Evolutionary conservation across 2,888 invertebrate species (phyloP).

Genomic region (Archips crataeganus): DNA sequence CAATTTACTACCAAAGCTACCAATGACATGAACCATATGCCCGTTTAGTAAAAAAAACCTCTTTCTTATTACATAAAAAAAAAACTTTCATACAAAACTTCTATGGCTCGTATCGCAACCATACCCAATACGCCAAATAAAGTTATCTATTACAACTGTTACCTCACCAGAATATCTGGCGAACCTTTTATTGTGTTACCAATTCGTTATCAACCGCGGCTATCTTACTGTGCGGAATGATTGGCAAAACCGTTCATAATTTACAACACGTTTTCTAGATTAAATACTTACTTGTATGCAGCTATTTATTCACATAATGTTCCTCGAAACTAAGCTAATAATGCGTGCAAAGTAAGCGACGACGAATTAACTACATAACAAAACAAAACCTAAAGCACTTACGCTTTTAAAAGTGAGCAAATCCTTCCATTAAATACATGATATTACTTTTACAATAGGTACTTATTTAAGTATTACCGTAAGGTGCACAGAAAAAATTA

Average conservation of each 20-base stretch:
- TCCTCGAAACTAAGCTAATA: neutral
- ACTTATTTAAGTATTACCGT: neutral
- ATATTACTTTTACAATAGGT: neutral
- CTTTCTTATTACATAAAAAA: neutral
- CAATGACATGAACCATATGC: too few relatives aligned
- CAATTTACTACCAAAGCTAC: too few relatives aligned
- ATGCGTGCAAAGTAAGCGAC: slow-evolving; percentile 13
- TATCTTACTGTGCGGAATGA: slow-evolving; percentile 8
- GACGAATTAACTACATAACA: neutral
- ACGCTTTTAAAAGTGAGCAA: neutral
- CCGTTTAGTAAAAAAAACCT: too few relatives aligned
- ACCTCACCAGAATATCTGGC: slow-evolving; percentile 7
- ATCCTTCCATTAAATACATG: neutral
- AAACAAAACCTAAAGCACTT: neutral
- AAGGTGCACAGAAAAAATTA: slow-evolving; percentile 7
- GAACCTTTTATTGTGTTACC: neutral
- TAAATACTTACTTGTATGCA: neutral
- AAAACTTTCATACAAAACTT: neutral
- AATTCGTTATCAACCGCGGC: neutral
- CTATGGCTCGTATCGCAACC: neutral
- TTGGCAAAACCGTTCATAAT: slow-evolving; percentile 5
- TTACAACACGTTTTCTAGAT: slow-evolving; percentile 10
- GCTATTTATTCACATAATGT: neutral
- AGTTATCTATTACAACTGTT: slow-evolving; percentile 10
- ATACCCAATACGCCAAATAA: neutral